phyloP scores from a whole-genome alignment of 2,888 invertebrate genomes.

The Argyresthia albistria region DNA sequence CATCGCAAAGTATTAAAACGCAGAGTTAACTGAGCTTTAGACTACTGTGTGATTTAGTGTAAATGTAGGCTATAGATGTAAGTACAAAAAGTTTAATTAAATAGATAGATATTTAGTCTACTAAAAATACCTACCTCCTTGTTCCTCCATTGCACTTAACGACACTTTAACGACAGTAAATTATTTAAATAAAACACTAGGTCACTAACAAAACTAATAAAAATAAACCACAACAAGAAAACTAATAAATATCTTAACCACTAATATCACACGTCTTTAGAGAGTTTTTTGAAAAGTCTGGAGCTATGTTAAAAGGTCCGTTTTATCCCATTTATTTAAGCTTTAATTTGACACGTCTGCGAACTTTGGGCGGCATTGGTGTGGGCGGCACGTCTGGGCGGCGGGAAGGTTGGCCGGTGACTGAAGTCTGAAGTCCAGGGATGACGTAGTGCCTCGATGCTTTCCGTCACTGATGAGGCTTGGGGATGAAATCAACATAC shows the following conservation, averaged over 20 bases:
- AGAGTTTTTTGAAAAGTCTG: background rate
- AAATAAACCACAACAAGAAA: constrained; percentile 18
- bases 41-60: too few relatives aligned
- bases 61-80: too few relatives aligned
- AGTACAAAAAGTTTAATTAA: too few relatives aligned
- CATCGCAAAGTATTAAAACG: too few relatives aligned
- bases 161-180: background rate
- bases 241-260: constrained; percentile 33
- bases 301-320: constrained; percentile 13
- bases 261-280: constrained; percentile 54
- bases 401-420: background rate
- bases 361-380: constrained; percentile 46
- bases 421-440: background rate
- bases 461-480: background rate
- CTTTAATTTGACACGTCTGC: constrained; percentile 54
- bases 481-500: background rate
- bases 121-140: constrained; percentile 37
- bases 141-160: constrained; percentile 40
- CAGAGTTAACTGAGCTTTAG: too few relatives aligned
- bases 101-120: too few relatives aligned
- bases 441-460: constrained; percentile 2
- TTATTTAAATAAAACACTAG: background rate
- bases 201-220: background rate
- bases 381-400: constrained; percentile 9
- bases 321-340: constrained; percentile 10